These are phyloP conservation scores for Lepidostoma basale DNA, from an alignment of 1,140 invertebrate genomes.

Conservation along the genomic window DNA sequence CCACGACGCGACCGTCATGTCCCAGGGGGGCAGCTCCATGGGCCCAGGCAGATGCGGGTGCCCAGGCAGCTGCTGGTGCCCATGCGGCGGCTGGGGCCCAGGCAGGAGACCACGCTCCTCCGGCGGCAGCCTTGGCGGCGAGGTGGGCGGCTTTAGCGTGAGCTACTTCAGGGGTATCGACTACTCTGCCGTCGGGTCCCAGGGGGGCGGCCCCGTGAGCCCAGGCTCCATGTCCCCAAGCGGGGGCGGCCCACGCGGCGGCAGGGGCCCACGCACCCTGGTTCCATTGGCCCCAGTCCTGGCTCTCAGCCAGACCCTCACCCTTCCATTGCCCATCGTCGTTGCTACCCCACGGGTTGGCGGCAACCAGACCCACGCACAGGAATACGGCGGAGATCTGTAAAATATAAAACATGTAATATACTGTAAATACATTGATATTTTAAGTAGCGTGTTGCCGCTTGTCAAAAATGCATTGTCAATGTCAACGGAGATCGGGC, in stretches of 20 bases:
- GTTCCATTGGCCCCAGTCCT: conserved; percentile 1
- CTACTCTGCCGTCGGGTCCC: conserved; percentile 48
- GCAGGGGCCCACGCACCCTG: neutral
- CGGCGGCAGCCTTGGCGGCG: conserved; percentile 47
- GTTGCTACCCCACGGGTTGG: neutral
- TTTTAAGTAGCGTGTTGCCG: too few species aligned
- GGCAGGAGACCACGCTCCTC: neutral
- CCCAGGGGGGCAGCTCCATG: conserved; percentile 39
- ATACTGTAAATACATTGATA: too few species aligned
- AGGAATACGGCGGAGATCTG: too few species aligned
- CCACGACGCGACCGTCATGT: conserved; percentile 50
- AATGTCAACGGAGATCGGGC: too few species aligned
- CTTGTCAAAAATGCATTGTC: too few species aligned
- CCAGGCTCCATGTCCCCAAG: too few species aligned
- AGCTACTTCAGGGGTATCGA: conserved; percentile 56
- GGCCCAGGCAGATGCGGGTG: neutral
- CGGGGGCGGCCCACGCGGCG: conserved; percentile 41
- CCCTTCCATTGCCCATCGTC: conserved; percentile 15
- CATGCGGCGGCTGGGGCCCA: neutral
- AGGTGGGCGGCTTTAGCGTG: conserved; percentile 58
- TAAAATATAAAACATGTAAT: too few species aligned
- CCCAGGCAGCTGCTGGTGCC: neutral
- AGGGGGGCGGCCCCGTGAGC: conserved; percentile 45
- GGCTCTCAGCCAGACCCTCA: conserved; percentile 15
- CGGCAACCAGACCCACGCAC: too few species aligned